Evolutionary conservation across 2,797 vertebrate genomes (phyloP), one percentile per base, ranked within the genome.

Genomic region (Neopelma chrysocephalum): DNA sequence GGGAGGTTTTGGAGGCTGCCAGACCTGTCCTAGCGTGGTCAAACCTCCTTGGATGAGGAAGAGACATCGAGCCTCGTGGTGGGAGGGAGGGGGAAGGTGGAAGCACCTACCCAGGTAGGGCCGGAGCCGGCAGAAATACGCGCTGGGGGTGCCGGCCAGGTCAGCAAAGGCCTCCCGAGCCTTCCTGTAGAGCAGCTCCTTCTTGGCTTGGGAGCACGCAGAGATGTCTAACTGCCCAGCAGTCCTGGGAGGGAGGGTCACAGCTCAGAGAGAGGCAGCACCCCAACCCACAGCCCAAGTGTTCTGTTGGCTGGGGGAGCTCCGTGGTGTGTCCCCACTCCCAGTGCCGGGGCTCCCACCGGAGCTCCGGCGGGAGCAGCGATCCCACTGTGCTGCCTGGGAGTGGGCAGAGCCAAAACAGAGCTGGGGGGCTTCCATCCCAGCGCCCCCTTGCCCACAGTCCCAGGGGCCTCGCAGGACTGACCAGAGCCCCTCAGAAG

Each of bases 171-270:
- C 97, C 26, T 96, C 84, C 1, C 1, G 51, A 19, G 98, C 97
- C 84, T 96, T 97, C 43, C 54, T 7, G 3, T 97, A 98, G 38
- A 98, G 94, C 12, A 71, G 79, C 1, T 97, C 54, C 81, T 98
- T 98, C 62, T 91, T 96, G 87, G 20, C 23, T 70, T 98, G 98
- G 17, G 97, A 97, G 82, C 98, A 98, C 6, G 90, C 34, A 12
- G 97, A 96, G 72, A 98, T 51, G 34, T 96, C 12, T 21, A 97
- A 50, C 16, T 65, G 56, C 20, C 97, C 96, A 0, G 98, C 96
- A 4, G 91, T 47, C 96, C 98, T 98, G 73, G 47, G 36, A 54
- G 21, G 51, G 18, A 66, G 6, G 7, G 26, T 12, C 7, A 14
- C 26, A 8, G 34, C 12, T 86, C 38, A 92, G 70, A 61, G 32